Base-by-base conservation (phyloP, 2,113 vertebrate species). In the Sinosuthora webbiana region DNA sequence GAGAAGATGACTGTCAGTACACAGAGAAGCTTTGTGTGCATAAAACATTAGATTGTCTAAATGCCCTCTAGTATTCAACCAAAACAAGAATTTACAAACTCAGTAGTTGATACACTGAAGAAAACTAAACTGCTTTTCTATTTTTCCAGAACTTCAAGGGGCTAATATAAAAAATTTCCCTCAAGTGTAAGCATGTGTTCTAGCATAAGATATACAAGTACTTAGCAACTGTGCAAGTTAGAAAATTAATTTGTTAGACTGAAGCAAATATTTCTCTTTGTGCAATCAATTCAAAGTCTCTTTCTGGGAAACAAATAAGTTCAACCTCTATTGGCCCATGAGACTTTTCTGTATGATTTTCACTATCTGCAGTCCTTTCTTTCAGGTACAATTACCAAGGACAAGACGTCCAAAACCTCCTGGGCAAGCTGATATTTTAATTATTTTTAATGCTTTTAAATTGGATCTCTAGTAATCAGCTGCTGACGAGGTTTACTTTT, bases 401-500 rank as follows among this genome's bases (percentile, higher is more conserved):
- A 63, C 12, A 63, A 44, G 14, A 70, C n/a, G 15, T 23, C 27
- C 22, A 70, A 87, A 73, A 63, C 23, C 18, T 76, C 5, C 15
- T 39, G 18, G 5, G 49, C 14, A 74, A 27, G 20, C 12, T 55
- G 25, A 47, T 65, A 50, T 70, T 86, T 64, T 59, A 55, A 27
- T 56, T 73, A 56, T 39, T 88, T 73, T 14, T 15, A 44, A 62
- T 65, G 11, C 2, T 77, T 73, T 57, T 73, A 39, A 74, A 64
- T 21, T 55, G 11, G 5, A 60, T 42, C 6, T 65, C 15, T 64
- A 70, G 16, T 16, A 86, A 37, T 27, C 19, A 79, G 15, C 28
- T 65, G 14, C 7, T 52, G 22, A 4, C 0, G 0, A 25, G 2
- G 2, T 74, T 78, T 33, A 19, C 19, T 83, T 65, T 82, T 47